Conservation (phyloP, 2,888 invertebrate genomes). For the Nebria salina region DNA sequence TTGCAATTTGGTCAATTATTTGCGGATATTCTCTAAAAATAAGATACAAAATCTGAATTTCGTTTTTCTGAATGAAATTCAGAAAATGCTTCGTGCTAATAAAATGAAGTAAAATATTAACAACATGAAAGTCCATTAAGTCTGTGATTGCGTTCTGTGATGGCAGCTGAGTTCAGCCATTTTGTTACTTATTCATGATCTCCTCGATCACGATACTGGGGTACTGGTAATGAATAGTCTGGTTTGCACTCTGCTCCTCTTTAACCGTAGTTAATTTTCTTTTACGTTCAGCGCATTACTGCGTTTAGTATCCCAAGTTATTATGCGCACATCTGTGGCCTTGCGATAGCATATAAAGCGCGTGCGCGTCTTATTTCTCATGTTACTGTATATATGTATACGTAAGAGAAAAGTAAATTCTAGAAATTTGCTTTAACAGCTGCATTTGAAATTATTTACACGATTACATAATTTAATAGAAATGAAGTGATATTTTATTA, state of each 20-base stretch:
- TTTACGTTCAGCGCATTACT: slow-evolving; percentile 12
- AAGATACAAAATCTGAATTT: not conserved
- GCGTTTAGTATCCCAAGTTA: not conserved
- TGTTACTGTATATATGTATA: too few species aligned
- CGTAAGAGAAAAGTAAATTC: not conserved
- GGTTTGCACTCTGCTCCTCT: slow-evolving; percentile 35
- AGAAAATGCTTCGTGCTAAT: not conserved
- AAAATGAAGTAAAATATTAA: not conserved
- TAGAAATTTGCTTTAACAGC: not conserved
- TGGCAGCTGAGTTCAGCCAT: slow-evolving; percentile 1
- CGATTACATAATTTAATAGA: not conserved
- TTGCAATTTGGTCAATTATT: too few species aligned
- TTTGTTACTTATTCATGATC: slow-evolving; percentile 20
- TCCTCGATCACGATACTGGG: not conserved
- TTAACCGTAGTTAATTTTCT: slow-evolving; percentile 25
- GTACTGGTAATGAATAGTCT: slow-evolving; percentile 29
- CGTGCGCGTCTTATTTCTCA: too few species aligned
- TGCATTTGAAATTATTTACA: not conserved
- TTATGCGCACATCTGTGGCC: not conserved
- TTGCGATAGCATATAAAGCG: not conserved
- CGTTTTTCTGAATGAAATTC: not conserved
- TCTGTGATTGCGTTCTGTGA: not conserved
- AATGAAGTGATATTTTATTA: not conserved
- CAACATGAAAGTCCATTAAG: not conserved
- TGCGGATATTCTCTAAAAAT: not conserved